Evolutionary conservation across 1,140 invertebrate species (phyloP).

Genomic region (Sipha flava): DNA sequence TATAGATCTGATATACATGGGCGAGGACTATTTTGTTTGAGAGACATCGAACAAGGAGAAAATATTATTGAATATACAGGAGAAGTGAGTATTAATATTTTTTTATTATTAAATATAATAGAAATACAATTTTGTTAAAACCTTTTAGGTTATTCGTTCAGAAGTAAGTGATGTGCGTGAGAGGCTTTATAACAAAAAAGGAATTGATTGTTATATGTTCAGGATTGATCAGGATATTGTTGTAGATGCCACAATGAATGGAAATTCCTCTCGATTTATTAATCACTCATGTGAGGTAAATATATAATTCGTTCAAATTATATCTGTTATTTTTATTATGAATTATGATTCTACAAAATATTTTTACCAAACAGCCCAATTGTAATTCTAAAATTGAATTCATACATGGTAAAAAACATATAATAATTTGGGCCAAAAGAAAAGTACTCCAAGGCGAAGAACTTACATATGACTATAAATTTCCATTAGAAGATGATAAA

Average conservation of each 20-base stretch:
- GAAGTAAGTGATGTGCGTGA: constrained; percentile 84
- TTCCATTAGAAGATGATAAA: constrained; percentile 95
- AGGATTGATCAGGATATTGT: constrained; percentile 89
- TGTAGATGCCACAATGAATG: constrained; percentile 92
- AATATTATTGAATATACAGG: constrained; percentile 97
- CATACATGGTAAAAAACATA: constrained; percentile 90
- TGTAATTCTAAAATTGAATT: constrained; percentile 92
- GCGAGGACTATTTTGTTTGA: constrained; percentile 82
- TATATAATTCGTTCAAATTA: constrained; percentile 19
- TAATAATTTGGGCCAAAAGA: constrained; percentile 85
- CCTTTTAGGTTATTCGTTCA: constrained; percentile 67
- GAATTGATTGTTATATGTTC: constrained; percentile 97
- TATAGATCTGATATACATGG: constrained; percentile 88
- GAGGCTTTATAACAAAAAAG: constrained; percentile 82
- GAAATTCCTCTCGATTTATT: constrained; percentile 92
- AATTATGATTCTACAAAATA: constrained; percentile 26
- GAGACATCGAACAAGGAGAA: constrained; percentile 89
- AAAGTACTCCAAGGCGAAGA: constrained; percentile 86
- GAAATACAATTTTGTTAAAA: background rate
- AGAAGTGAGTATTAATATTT: constrained; percentile 53
- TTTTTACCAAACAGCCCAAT: constrained; percentile 70
- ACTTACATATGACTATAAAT: constrained; percentile 95
- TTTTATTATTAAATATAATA: background rate
- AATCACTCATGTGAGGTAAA: constrained; percentile 94
- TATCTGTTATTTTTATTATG: no score